These are phyloP conservation scores for Acromyrmex echinatior DNA, from an alignment of 1,140 invertebrate species.

Conservation along the genomic window DNA sequence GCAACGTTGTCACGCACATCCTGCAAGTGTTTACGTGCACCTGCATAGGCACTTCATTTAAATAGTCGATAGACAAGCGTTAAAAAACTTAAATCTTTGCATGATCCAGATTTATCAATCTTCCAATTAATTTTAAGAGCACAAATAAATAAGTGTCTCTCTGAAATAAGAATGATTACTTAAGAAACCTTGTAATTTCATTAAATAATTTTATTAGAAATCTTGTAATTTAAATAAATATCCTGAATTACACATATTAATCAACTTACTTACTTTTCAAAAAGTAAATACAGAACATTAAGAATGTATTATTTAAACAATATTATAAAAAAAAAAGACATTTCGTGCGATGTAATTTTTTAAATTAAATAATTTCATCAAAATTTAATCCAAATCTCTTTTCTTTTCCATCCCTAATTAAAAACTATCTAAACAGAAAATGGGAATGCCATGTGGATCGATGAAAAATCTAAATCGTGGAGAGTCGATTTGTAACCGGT, in stretches of 20 bases:
- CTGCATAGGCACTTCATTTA: conserved; percentile 9
- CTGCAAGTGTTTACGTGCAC: background rate
- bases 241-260: background rate
- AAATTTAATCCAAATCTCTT: background rate
- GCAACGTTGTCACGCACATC: conserved; percentile 31
- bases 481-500: conserved; percentile 70
- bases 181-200: conserved; percentile 3
- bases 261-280: background rate
- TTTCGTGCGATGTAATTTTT: background rate
- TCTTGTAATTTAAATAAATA: conserved; percentile 5
- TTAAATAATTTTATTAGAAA: background rate
- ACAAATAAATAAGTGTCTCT: background rate
- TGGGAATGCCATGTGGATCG: background rate
- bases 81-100: conserved; percentile 7
- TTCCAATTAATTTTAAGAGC: conserved; percentile 7
- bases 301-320: conserved; percentile 4
- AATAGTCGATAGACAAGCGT: conserved; percentile 7
- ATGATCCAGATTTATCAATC: conserved; percentile 18
- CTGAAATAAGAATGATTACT: background rate
- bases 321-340: background rate
- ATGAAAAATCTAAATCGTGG: conserved; percentile 35
- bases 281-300: background rate
- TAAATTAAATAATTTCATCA: background rate
- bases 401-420: background rate
- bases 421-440: background rate